A percentile compares a stretch with the other conserved stretches of the same genome.
Evolutionary conservation across 2,888 invertebrate species (phyloP).

Genomic region (Erebia epiphron): DNA sequence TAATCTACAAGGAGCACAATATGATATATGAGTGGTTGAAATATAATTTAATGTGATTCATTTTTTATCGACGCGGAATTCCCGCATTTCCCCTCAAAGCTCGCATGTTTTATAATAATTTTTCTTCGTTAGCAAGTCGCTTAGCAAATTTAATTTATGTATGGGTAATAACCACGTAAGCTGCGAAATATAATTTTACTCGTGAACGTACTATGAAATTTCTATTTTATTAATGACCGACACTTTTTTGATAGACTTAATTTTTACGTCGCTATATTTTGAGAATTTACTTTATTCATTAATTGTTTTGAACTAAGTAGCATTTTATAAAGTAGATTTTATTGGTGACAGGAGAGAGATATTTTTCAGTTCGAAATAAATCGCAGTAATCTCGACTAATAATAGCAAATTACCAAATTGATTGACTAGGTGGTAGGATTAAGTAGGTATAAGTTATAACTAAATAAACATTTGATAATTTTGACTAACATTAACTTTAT

Average conservation of each 20-base stretch:
- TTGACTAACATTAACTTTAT: conserved; percentile 19
- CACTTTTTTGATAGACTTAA: conserved; percentile 3
- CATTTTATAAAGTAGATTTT: neutral
- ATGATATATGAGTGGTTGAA: neutral
- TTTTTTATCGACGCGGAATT: conserved; percentile 38
- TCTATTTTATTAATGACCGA: conserved; percentile 13
- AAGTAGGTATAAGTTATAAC: neutral
- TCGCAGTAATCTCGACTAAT: no score
- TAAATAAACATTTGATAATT: conserved; percentile 17
- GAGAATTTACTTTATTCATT: neutral
- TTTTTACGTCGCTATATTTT: neutral
- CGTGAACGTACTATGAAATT: conserved; percentile 11
- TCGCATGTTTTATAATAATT: conserved; percentile 63
- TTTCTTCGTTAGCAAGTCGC: conserved; percentile 57
- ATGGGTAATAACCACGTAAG: conserved; percentile 46
- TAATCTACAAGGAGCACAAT: neutral
- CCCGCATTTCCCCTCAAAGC: conserved; percentile 33
- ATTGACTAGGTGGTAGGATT: neutral
- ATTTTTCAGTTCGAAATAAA: no score
- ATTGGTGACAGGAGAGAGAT: no score
- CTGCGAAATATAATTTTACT: conserved; percentile 35
- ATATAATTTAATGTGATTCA: conserved; percentile 25
- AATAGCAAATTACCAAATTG: neutral
- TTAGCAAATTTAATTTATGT: conserved; percentile 67
- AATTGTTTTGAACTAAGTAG: neutral